phyloP scores from a whole-genome alignment of 2,797 vertebrate genomes.

The Champsocephalus esox region DNA sequence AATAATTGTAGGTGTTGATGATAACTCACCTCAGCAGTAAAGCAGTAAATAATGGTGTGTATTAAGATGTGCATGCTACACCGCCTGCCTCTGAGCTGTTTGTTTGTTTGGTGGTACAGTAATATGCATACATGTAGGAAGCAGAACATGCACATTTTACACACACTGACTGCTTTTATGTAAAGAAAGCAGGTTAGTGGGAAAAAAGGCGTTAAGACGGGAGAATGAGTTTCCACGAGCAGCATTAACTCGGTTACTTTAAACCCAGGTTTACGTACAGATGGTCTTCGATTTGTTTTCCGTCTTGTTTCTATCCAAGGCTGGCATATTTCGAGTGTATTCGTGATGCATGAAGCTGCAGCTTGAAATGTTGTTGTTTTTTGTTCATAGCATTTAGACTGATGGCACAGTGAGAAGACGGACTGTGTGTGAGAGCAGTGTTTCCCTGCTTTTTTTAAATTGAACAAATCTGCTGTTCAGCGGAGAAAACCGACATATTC shows the following conservation, averaged over 20 bases:
- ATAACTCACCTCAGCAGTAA: constrained; percentile 40
- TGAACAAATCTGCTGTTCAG: not conserved
- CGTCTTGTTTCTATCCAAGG: not conserved
- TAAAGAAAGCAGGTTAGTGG: constrained; percentile 36
- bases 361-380: not conserved
- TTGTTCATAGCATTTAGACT: not conserved
- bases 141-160: constrained; percentile 40
- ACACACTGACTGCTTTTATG: constrained; percentile 12
- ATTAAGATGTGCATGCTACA: constrained; percentile 10
- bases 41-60: constrained; percentile 37
- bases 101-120: constrained; percentile 54
- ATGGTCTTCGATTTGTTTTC: not conserved
- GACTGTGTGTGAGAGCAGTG: constrained; percentile 8
- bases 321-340: constrained; percentile 7
- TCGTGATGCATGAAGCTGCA: constrained; percentile 7
- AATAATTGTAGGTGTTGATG: constrained; percentile 64
- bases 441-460: not conserved
- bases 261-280: constrained; percentile 17
- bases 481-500: not conserved
- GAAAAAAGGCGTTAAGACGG: constrained; percentile 5
- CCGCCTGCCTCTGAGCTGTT: constrained; percentile 54
- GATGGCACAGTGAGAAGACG: constrained; percentile 9
- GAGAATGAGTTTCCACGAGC: constrained; percentile 5
- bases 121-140: constrained; percentile 46
- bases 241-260: constrained; percentile 10